Evolutionary conservation across 1,140 invertebrate genomes (phyloP), one percentile per base, ranked within the genome.

Genomic region (Drosophila sp.): DNA sequence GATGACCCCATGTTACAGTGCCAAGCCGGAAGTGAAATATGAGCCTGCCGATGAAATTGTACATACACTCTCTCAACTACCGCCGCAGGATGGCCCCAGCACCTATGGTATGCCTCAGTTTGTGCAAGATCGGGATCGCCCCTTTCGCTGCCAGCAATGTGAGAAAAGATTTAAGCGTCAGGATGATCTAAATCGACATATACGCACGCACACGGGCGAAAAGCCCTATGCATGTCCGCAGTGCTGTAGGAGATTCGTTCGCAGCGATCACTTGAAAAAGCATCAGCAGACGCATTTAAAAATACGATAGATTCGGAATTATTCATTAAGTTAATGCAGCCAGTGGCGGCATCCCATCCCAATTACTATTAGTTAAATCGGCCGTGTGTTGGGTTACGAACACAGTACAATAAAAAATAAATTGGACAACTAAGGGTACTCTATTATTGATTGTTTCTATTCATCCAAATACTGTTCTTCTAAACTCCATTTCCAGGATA

Each of bases 251-350:
- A 92, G 95, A 7, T 98, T 98, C 84, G 96, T 96, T 92, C 93
- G 97, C 10, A 97, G 96, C 23, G 97, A 98, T 91, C 97, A 98
- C 90, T 92, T 97, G 7, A 95, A 95, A 3, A 97, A 97, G 91
- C 97, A 98, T 91, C 93, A 95, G 29, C 96, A 96, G 80, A 96
- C 96, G 0, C 96, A 97, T 82, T 94, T 94, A 27, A 95, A 90
- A 60, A 76, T 79, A 65, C 90, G 90, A 77, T 90, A 89, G 84
- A 77, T 83, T 79, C 67, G 55, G 76, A 79, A 54, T 60, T 76
- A 86, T 40, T 23, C 35, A 64, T 60, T 82, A 76, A 83, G 76
- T 82, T 81, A 66, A 65, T 73, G 50, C 56, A 58, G 33, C 44
- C 56, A 58, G 32, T 79, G 79, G 82, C 56, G 82, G 82, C 56